Evolutionary conservation across 2,113 vertebrate species (phyloP), one percentile per base, ranked within the genome.

Genomic region (Nettapus auritus): DNA sequence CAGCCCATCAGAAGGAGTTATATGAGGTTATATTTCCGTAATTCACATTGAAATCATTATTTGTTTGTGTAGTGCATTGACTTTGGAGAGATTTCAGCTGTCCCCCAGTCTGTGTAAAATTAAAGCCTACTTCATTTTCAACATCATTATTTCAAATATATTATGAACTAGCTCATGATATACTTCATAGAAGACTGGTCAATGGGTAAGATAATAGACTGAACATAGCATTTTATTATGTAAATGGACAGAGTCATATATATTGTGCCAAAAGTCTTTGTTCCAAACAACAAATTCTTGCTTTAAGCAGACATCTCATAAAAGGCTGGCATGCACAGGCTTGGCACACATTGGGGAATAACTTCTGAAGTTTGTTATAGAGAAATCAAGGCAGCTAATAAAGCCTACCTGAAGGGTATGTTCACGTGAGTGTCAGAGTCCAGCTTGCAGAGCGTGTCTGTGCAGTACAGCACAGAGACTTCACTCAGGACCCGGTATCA

Each of bases 261-360:
- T 36, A 80, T 46, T 83, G 52, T 28, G 33, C 33, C 34, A 56
- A 78, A 83, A 88, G 19, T 31, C 68, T 89, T 80, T 25, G 25
- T 69, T 86, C 46, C 53, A 92, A 86, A 77, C 21, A 52, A 67
- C 50, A 67, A 52, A 78, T 59, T 63, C 52, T 86, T 88, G n/a
- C 22, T 95, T 75, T 57, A 80, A 90, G 79, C 26, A 70, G 46
- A 38, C 23, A 29, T 89, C 15, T 53, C 6, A 9, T 93, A 83
- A 75, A 74, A 33, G 40, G 33, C 19, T 71, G 12, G 25, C 1
- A 0, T 46, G 38, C 17, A n/a, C 15, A 68, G 48, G 42, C 57
- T 85, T 73, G 33, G 59, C 29, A 52, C 0, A 0, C 36, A 8
- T 36, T 52, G 22, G 42, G 56, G 42, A 78, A 52, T 34, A 31